Evolutionary conservation across 2,113 vertebrate species (phyloP).

Genomic region (Entomyzon cyanotis): DNA sequence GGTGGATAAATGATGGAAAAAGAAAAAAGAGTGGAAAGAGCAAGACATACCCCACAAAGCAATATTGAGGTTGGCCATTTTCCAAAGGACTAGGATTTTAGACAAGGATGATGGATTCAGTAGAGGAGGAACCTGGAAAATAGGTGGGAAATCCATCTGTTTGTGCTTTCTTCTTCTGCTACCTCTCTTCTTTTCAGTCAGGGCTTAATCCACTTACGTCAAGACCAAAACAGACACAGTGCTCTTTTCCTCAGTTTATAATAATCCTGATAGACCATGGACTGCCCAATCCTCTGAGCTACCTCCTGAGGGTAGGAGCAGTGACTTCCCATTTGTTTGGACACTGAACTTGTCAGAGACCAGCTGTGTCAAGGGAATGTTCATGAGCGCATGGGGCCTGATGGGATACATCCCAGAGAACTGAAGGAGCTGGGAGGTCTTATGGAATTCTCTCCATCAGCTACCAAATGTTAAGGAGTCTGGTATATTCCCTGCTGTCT

Average conservation of each 20-base stretch:
- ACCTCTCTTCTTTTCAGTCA: not conserved
- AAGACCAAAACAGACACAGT: not conserved
- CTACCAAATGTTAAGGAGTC: not conserved
- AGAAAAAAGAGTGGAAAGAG: not conserved
- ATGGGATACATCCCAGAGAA: not conserved
- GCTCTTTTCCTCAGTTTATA: not conserved
- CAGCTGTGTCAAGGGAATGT: not conserved
- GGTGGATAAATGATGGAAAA: not conserved
- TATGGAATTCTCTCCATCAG: not conserved
- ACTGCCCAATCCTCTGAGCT: fast-evolving
- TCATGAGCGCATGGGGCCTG: fast-evolving
- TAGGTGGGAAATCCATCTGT: not conserved
- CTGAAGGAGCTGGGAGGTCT: not conserved
- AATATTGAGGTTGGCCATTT: not conserved
- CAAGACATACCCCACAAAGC: not conserved
- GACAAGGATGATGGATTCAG: not conserved
- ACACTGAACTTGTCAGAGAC: not conserved
- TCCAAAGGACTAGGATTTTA: not conserved
- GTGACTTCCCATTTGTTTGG: fast-evolving
- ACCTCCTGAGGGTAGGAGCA: fast-evolving
- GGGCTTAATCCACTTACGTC: not conserved
- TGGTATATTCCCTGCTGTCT: not conserved
- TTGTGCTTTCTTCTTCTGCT: not conserved
- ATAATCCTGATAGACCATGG: not conserved
- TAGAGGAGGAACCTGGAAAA: not conserved